Evolutionary conservation across 2,888 invertebrate genomes (phyloP).

Genomic region (Drosophila hamatofila): DNA sequence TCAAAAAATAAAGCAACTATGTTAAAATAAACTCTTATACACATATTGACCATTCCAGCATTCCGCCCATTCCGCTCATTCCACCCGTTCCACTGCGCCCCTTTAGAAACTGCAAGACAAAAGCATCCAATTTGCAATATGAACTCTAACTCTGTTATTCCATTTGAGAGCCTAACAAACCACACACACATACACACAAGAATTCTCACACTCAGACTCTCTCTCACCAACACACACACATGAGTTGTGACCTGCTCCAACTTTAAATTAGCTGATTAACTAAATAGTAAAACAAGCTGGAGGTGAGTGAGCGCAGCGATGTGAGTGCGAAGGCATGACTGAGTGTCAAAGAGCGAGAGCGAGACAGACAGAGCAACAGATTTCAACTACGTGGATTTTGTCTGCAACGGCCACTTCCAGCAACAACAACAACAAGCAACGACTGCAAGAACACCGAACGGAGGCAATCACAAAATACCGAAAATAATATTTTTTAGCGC

Average conservation of each 20-base stretch:
- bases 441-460: slow-evolving; percentile 46
- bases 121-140: slow-evolving; percentile 40
- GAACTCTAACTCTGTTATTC: slow-evolving; percentile 16
- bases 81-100: not conserved
- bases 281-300: slow-evolving; percentile 75
- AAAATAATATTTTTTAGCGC: slow-evolving; percentile 79
- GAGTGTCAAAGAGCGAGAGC: slow-evolving; percentile 7
- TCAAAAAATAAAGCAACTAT: slow-evolving; percentile 21
- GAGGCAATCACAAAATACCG: slow-evolving; percentile 77
- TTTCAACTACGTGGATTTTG: slow-evolving; percentile 64
- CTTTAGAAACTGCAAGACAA: slow-evolving; percentile 23
- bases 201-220: slow-evolving; percentile 1
- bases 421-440: slow-evolving; percentile 3
- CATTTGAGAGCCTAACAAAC: slow-evolving; percentile 21
- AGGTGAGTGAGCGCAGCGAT: slow-evolving; percentile 11
- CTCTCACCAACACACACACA: slow-evolving; percentile 8
- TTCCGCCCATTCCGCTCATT: not conserved
- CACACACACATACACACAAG: slow-evolving; percentile 9
- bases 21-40: slow-evolving; percentile 21
- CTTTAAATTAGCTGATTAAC: slow-evolving; percentile 79
- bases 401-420: slow-evolving; percentile 42
- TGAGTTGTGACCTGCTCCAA: slow-evolving; percentile 36
- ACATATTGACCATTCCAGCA: slow-evolving; percentile 1
- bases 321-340: not conserved
- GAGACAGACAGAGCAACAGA: slow-evolving; percentile 32